A percentile compares a stretch with the other conserved stretches of the same genome.
phyloP scores from a whole-genome alignment of 2,888 invertebrate genomes.

The Esperia sulphurella region DNA sequence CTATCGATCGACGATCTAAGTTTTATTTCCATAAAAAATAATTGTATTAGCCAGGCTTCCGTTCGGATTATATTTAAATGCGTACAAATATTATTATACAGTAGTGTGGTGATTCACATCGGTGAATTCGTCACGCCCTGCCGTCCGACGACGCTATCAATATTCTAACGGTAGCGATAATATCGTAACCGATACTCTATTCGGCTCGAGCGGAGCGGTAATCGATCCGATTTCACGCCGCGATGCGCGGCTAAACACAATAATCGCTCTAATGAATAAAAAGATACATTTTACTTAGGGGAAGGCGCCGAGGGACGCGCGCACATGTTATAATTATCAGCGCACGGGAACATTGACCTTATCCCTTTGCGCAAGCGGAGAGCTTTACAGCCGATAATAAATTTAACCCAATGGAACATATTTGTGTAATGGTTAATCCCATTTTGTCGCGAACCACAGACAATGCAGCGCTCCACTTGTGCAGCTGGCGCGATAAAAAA shows the following conservation, averaged over 20 bases:
- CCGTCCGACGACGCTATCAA: slow-evolving; percentile 23
- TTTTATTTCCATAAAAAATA: slow-evolving; percentile 7
- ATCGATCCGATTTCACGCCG: slow-evolving; percentile 66
- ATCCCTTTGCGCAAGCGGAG: not conserved
- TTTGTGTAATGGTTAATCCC: slow-evolving; percentile 41
- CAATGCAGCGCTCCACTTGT: slow-evolving; percentile 58
- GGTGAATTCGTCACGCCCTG: slow-evolving; percentile 44
- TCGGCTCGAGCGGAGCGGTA: slow-evolving; percentile 47
- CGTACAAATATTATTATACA: slow-evolving; percentile 24
- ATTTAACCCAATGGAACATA: slow-evolving; percentile 9
- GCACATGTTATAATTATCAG: slow-evolving; percentile 26
- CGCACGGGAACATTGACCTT: not conserved
- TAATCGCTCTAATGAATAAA: slow-evolving; percentile 66
- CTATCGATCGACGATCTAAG: not conserved
- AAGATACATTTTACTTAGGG: slow-evolving; percentile 43
- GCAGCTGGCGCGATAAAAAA: slow-evolving; percentile 70
- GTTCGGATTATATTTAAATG: slow-evolving; percentile 5
- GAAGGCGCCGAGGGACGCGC: slow-evolving; percentile 22
- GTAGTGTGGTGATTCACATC: slow-evolving; percentile 23
- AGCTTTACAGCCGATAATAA: slow-evolving; percentile 13
- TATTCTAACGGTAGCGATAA: slow-evolving; percentile 38
- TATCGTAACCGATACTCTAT: slow-evolving; percentile 44
- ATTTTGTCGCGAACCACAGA: slow-evolving; percentile 37
- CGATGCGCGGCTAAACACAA: slow-evolving; percentile 51
- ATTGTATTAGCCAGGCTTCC: slow-evolving; percentile 10